Evolutionary conservation across 2,888 invertebrate species (phyloP), one percentile per base, ranked within the genome.

Genomic region (Augochlorella aurata): DNA sequence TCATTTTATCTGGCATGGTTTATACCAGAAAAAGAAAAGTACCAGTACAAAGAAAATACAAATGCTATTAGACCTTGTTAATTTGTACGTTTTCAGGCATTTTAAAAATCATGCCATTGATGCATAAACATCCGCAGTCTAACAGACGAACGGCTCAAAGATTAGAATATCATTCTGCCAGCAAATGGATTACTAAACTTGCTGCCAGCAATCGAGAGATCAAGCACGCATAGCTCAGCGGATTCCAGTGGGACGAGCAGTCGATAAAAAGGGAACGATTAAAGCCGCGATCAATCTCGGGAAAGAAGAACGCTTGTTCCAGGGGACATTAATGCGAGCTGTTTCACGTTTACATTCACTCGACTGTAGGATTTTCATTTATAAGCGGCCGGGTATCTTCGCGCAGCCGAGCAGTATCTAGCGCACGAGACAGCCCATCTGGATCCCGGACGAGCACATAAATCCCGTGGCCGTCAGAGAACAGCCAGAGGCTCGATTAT

Each of bases 401-500:
- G 12, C 65, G 44, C 65, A 38, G 38, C n/a, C 65, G 65, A n/a
- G 44, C 65, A 44, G n/a, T 44, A 38, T 44, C 44, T 38, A 65
- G 63, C 63, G 63, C 44, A 44, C 65, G 44, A 44, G 65, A 65
- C 65, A 65, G 65, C 65, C 65, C 65, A 65, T 44, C 65, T 65
- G 65, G 65, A 65, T 44, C 65, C 44, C 44, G 65, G 44, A 65
- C 63, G 72, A 73, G 29, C 63, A 49, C 63, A 73, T 73, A 73
- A 73, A 73, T 73, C 58, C 44, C 45, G 38, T 16, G 44, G 45
- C 24, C 21, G 72, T 73, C 77, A 45, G 24, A n/a, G 66, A 50
- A 65, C 71, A 65, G 66, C 29, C 54, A 68, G 50, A 72, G 45
- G 69, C n/a, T 29, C 73, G 70, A 74, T 81, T 52, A 74, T 67